Conservation (phyloP, 2,888 invertebrate species). For the Linyphia triangularis region DNA sequence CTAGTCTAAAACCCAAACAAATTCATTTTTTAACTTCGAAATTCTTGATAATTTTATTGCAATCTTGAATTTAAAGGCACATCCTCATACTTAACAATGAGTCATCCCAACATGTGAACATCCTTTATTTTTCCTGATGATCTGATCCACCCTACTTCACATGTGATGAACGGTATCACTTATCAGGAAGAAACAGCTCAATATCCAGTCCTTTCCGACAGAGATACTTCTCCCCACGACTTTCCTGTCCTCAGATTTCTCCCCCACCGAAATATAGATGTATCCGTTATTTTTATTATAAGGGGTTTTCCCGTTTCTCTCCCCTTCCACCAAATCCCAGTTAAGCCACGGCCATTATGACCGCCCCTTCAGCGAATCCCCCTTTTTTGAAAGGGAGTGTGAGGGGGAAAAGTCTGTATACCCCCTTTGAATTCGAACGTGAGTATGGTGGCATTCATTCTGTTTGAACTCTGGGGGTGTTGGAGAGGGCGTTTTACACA, state of each 20-base stretch:
- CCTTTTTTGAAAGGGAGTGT: constrained; percentile 9
- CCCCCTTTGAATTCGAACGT: constrained; percentile 1
- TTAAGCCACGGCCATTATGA: constrained; percentile 73
- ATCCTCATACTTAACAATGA: constrained; percentile 19
- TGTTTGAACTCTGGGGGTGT: constrained; percentile 46
- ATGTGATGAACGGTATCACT: constrained; percentile 61
- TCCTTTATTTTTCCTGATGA: constrained; percentile 40
- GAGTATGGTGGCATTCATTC: constrained; percentile 62
- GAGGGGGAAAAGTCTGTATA: neutral
- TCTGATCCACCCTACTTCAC: constrained; percentile 54
- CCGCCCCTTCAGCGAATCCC: constrained; percentile 46
- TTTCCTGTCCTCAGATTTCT: constrained; percentile 42
- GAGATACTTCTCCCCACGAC: constrained; percentile 8
- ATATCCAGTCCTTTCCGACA: neutral
- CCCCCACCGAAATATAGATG: constrained; percentile 67
- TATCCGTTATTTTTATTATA: constrained; percentile 73
- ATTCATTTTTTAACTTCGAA: neutral
- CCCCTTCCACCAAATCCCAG: constrained; percentile 66
- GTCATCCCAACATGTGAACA: constrained; percentile 29
- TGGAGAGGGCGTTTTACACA: neutral
- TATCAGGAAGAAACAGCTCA: constrained; percentile 41
- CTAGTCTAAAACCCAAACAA: neutral
- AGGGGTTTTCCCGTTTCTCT: constrained; percentile 59
- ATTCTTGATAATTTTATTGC: too few species aligned
- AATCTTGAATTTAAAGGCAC: neutral